These are phyloP conservation scores for Phorcus lineatus DNA, from an alignment of 2,888 invertebrate species.

Conservation along the genomic window DNA sequence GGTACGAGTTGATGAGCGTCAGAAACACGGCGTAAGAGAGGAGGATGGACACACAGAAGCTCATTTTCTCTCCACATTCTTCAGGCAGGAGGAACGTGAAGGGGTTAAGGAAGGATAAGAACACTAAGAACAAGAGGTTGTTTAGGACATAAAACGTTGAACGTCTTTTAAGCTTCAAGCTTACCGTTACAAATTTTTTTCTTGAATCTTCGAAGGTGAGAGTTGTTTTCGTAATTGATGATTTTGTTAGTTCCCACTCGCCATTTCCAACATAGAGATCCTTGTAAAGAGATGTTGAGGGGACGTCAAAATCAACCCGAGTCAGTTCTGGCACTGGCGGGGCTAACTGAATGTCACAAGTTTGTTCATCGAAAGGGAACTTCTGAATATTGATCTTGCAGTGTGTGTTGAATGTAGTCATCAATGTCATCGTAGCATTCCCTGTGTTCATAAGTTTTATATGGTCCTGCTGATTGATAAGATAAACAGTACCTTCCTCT, in stretches of 20 bases:
- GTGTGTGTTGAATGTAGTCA: neutral
- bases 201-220: neutral
- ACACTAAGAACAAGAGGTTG: neutral
- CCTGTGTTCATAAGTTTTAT: neutral
- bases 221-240: neutral
- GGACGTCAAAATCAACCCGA: neutral
- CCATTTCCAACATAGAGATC: neutral
- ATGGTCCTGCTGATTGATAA: neutral
- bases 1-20: conserved; percentile 1
- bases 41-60: neutral
- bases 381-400: conserved; percentile 6
- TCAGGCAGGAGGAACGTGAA: neutral
- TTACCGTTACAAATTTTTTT: neutral
- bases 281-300: neutral
- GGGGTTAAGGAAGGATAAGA: conserved; percentile 9
- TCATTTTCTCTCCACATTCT: neutral
- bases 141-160: neutral
- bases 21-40: conserved; percentile 10
- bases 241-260: neutral
- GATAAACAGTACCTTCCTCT: neutral
- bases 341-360: neutral
- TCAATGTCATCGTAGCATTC: neutral
- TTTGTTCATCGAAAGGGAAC: conserved; percentile 1
- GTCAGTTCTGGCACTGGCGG: neutral
- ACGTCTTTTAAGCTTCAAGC: neutral